Evolutionary conservation across 2,888 invertebrate species (phyloP), one percentile per base, ranked within the genome.

Genomic region (Athetis lepigone): DNA sequence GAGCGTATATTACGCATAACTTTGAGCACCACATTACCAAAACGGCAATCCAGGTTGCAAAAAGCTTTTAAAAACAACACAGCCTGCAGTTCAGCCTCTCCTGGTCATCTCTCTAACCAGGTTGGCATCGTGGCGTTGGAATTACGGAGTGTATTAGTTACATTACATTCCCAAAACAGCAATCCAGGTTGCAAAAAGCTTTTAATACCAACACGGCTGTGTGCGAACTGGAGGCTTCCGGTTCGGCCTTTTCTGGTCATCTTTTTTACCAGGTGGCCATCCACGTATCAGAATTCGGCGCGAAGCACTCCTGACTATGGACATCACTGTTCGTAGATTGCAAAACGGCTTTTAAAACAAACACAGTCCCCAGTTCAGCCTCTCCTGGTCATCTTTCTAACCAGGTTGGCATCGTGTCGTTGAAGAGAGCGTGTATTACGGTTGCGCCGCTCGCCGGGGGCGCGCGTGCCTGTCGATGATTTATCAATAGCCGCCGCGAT

Each of bases 391-490:
- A 50, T 45, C 58, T 49, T n/a, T 55, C 36, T 66, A 70, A 60
- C 33, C 69, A 58, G 59, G 39, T 21, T 54, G 63, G 47, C 49
- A 55, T 47, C 75, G 56, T 67, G 70, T 74, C 56, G 61, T 56
- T 55, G 79, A 64, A 57, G 64, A 65, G 65, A 62, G 68, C 73
- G 82, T 84, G 84, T 85, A 86, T 85, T 88, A 85, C 88, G 84
- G 88, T 88, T 84, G 90, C 89, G 87, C 87, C 84, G 87, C 77
- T 64, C 61, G 85, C 82, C 91, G 89, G 87, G 84, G 91, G 93
- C 92, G 93, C 94, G 93, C 93, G 92, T 92, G 93, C 89, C 89
- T 83, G 89, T 85, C 89, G 89, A 92, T 92, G 92, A 92, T 93
- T 93, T 93, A 94, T 93, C 92, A 92, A 92, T 86, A 90, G 89